Evolutionary conservation across 1,140 invertebrate genomes (phyloP), one percentile per base, ranked within the genome.

Genomic region (Paramacrobiotus metropolitanus): DNA sequence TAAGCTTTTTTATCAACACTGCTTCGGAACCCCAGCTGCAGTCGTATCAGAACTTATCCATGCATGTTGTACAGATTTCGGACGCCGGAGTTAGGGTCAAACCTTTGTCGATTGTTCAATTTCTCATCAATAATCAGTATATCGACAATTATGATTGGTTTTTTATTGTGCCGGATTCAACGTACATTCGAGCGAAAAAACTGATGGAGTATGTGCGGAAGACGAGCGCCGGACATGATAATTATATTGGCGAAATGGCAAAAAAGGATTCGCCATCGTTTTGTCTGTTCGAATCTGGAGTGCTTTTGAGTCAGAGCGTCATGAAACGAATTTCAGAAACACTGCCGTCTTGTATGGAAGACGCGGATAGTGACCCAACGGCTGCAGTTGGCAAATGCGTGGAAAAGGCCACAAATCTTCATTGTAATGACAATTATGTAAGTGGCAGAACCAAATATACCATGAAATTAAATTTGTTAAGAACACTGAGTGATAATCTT

Each of bases 81-180:
- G 70, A 73, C 62, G 67, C 69, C 30, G 66, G 69, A 31, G 65
- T 65, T 21, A 68, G 71, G 34, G 64, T 72, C 30, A 64, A 71
- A 30, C 72, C 73, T 2, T 66, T 75, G 29, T 69, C 90, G 68
- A 79, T 85, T 2, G 75, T 95, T 29, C 88, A 90, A 70, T 92
- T 93, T 68, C 80, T 93, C 2, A 81, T 81, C 21, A 87, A 91
- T 63, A 87, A 88, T 69, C 90, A 85, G 73, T n/a, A n/a, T n/a
- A 70, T 85, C 9, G 82, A 89, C 61, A 83, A 85, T 63, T 93
- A 83, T 74, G 86, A 93, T 73, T 94, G 85, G 71, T 92, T 88
- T 72, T 84, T 87, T 68, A 75, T 95, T 29, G 78, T 85, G 1
- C 82, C 83, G 29, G 88, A 93, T 72, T 78, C 77, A 15, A 82